Evolutionary conservation across 2,113 vertebrate species (phyloP).

Genomic region (Halcyon senegalensis): DNA sequence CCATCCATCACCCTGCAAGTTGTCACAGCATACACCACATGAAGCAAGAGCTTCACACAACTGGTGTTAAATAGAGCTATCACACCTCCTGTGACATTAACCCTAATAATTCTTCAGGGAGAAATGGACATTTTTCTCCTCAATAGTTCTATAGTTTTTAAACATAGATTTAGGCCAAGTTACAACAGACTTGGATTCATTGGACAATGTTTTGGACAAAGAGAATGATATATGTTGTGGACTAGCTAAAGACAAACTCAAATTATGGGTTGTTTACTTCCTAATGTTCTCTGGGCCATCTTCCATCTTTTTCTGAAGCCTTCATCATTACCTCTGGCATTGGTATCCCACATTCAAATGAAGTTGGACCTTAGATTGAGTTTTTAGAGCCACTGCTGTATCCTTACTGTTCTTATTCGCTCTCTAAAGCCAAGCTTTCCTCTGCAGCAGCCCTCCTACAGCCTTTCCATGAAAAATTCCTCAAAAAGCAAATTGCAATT

Average conservation of each 20-base stretch:
- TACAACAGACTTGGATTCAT: neutral
- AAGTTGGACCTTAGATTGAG: neutral
- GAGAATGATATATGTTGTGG: neutral
- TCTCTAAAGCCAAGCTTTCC: neutral
- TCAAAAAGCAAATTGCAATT: neutral
- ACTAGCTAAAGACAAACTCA: neutral
- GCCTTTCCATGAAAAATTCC: neutral
- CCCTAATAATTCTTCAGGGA: neutral
- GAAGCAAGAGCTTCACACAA: neutral
- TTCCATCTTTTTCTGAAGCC: neutral
- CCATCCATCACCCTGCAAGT: neutral
- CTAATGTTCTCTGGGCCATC: neutral
- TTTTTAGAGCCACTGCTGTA: neutral
- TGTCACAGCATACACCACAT: neutral
- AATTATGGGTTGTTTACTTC: neutral
- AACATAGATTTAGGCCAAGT: neutral
- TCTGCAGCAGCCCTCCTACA: neutral
- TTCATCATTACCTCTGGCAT: neutral
- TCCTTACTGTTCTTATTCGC: neutral
- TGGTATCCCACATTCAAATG: neutral
- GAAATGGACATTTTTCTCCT: neutral
- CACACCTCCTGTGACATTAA: neutral
- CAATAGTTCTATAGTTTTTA: neutral
- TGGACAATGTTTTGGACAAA: neutral
- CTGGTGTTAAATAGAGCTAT: neutral